Base-by-base conservation (phyloP, 2,888 invertebrate species). In the Hipparchia semele region DNA sequence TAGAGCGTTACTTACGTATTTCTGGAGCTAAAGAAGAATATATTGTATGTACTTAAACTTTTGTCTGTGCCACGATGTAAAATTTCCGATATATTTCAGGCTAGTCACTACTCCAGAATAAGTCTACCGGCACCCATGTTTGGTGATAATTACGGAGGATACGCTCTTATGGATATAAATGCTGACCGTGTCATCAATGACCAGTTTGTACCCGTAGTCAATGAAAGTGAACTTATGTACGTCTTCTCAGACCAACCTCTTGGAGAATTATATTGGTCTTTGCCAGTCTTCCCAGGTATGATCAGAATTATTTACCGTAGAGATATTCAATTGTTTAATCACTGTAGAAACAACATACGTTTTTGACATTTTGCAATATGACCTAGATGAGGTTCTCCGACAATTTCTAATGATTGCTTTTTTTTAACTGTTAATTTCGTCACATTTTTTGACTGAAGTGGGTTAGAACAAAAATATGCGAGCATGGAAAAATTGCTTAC, bases 271-370 rank as follows among this genome's bases (percentile, higher is more conserved):
- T 94, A 87, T 78, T 94, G 94, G 94, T 94, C 94, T 0, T 74
- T 94, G 13, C 93, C 94, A 2, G 84, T 85, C 9, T 89, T 92
- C 81, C 88, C 92, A 79, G 93, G 93, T 93, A 81, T 58, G 23
- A 13, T 9, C 13, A 13, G 2, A 56, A 58, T 23, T 58, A 23
- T 58, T 58, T 8, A 9, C 3, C 8, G 0, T 2, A 58, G 13
- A 56, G 6, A 56, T 56, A 13, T 56, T 13, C 58, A 58, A 8
- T 23, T 7, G 58, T 7, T 13, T 56, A 1, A 5, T 4, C 6
- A 6, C n/a, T 53, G 10, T n/a, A 3, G 54, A 5, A 39, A 39
- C 5, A 39, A 39, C 39, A 4, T 5, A 39, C 39, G 5, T 39
- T 39, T 39, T 2, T 39, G 39, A 4, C 39, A 39, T 39, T 39